These are phyloP conservation scores for Erpetoichthys calabaricus DNA, from an alignment of 2,797 vertebrate species.

Conservation along the genomic window DNA sequence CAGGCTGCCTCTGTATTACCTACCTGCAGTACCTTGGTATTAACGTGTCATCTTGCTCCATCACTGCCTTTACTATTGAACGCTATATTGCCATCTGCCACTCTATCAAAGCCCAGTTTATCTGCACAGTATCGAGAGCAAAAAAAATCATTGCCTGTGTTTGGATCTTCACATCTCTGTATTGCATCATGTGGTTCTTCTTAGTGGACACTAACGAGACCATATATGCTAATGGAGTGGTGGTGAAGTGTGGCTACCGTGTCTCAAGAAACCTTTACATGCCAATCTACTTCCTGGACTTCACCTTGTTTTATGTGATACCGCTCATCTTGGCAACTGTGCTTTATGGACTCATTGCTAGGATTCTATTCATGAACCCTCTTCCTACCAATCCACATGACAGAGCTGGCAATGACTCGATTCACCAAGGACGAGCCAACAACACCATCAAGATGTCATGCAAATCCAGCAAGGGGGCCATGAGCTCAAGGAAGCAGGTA, in stretches of 20 bases:
- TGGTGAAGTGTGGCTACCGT: slow-evolving; percentile 64
- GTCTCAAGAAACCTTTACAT: slow-evolving; percentile 70
- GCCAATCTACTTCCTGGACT: slow-evolving; percentile 80
- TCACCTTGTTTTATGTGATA: slow-evolving; percentile 62
- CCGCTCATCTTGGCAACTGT: slow-evolving; percentile 56
- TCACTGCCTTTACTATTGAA: slow-evolving; percentile 71
- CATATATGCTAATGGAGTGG: slow-evolving; percentile 52
- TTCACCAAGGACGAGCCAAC: slow-evolving; percentile 39
- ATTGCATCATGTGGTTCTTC: slow-evolving; percentile 82
- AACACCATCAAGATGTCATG: slow-evolving; percentile 32
- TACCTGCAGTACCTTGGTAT: slow-evolving; percentile 78
- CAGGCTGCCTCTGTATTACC: slow-evolving; percentile 73
- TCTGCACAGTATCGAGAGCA: slow-evolving; percentile 68
- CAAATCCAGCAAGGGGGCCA: slow-evolving; percentile 39
- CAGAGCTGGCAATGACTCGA: slow-evolving; percentile 34
- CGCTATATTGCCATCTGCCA: slow-evolving; percentile 77
- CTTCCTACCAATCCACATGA: slow-evolving; percentile 44
- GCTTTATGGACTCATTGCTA: slow-evolving; percentile 63
- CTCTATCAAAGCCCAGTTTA: slow-evolving; percentile 66
- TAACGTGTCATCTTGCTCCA: slow-evolving; percentile 72
- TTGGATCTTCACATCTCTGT: slow-evolving; percentile 68
- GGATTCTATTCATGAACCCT: slow-evolving; percentile 59
- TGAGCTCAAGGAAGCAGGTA: slow-evolving; percentile 71
- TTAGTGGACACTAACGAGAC: slow-evolving; percentile 65
- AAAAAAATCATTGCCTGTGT: slow-evolving; percentile 67